Base-by-base conservation (phyloP, 2,113 vertebrate species). In the Porphyrio hochstetteri region DNA sequence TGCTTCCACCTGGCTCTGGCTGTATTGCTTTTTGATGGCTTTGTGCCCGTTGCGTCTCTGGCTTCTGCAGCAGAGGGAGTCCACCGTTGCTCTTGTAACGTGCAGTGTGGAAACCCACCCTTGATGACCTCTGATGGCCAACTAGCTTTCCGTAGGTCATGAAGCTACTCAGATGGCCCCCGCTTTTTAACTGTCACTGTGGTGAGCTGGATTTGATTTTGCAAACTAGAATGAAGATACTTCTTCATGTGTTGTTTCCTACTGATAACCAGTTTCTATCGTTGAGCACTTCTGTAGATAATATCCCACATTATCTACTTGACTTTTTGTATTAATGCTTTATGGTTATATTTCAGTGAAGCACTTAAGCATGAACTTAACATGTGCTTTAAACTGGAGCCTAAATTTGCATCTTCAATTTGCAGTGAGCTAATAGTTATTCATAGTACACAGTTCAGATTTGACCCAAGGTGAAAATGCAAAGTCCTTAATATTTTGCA, bases 381-480 rank as follows among this genome's bases (percentile, higher is more conserved):
- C 56, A 83, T 92, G 94, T 97, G 92, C 91, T 96, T 93, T 91
- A 87, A 95, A 93, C 83, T 93, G 88, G 88, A 96, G 92, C 72
- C 93, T 95, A 92, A 95, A 86, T 87, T 93, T 87, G 76, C 83
- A 46, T 93, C 93, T 94, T 82, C 83, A 93, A 90, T 88, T 78
- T 94, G 75, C 94, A 95, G 90, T 93, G 69, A 95, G 81, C 87
- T 93, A 55, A 77, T 86, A 90, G 91, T 79, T 91, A 74, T 28
- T 94, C 59, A 59, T 95, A 95, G 85, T 85, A 79, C 67, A 78
- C 82, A 59, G 81, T 76, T 95, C 90, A 91, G 80, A 72, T 92
- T 89, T 94, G 80, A 94, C 92, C 86, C 15, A 3, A 91, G 82
- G 88, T 90, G 85, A 92, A 92, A 91, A 93, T 59, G 82, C 93